Evolutionary conservation across 1,140 invertebrate genomes (phyloP), one percentile per base, ranked within the genome.

Genomic region (Adoxophyes honmai): DNA sequence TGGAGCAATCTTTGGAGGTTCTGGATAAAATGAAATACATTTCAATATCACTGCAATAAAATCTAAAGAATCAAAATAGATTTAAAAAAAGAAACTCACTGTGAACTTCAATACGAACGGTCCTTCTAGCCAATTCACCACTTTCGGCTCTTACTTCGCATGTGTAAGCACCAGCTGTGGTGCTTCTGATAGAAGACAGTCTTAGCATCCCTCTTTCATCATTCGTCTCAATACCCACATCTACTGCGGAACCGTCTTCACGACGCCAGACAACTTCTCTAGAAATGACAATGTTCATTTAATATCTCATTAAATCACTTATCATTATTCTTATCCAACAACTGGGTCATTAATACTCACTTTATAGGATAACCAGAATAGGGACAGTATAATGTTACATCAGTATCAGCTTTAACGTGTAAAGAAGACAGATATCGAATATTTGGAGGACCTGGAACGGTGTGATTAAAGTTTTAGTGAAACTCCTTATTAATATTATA

Each of bases 341-440:
- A 2, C 21, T 3, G 21, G 21, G 21, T 2, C 6, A 28, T 28
- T 28, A 28, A 11, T 28, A 74, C 83, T 79, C 70, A 88, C 86
- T 87, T 92, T 62, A 97, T 93, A 13, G 96, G 96, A 88, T 95
- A 96, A 38, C 96, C 96, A 8, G 95, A 94, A 60, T 96, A 96
- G 64, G 96, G 95, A 86, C 96, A 98, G 39, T 93, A 92, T 36
- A 98, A 89, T 54, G 90, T 92, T 35, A 95, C 91, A 76, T 94
- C 92, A 34, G 93, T 90, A 59, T 95, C 95, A 44, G 95, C 94
- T 57, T 96, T 94, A 1, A 95, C 95, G 38, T 95, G 96, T 44
- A 96, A 90, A 42, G 96, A 94, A 39, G 92, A 91, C 78, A 96
- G 93, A 59, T 92, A 92, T 72, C 95, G 91, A 28, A 97, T 94